Base-by-base conservation (phyloP, 2,113 vertebrate species). In the Toxostoma redivivum region DNA sequence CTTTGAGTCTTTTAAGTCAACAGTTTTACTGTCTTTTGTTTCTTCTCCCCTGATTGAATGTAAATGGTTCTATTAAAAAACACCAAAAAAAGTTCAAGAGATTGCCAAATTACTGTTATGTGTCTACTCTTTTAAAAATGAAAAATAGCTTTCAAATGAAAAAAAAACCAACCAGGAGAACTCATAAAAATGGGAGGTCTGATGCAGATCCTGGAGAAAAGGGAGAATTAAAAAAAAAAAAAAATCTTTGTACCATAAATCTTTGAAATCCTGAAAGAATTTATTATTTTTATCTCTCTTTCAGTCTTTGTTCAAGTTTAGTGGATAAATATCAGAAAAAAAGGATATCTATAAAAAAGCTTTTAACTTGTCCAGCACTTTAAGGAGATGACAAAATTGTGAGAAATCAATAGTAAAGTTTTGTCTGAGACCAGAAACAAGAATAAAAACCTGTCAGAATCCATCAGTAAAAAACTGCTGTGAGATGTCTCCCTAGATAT, bases 361-460 rank as follows among this genome's bases (percentile, higher is more conserved):
- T 94, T 94, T 94, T 82, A 86, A 80, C 31, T 86, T 62, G 42
- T 57, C 58, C 42, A 23, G 5, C 24, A 23, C 77, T 94, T 80
- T 48, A 60, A 76, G 30, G n/a, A 8, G 24, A 47, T 78, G 90
- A 89, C 67, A 93, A 60, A 91, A 60, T 86, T 56, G 62, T 65
- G 67, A 88, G 57, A 77, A 95, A 70, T 77, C 48, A 80, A 92
- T 42, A 61, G n/a, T 58, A 73, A 83, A 86, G 53, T 62, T 90
- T 90, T 92, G 73, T 85, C 66, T 77, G 64, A 65, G 45, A 72
- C 20, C 20, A 78, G 67, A 88, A 92, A 37, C 1, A 7, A 83
- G 76, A 95, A 77, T 57, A 88, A 92, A 95, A 88, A 81, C 47
- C 33, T 90, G 76, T 86, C n/a, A 80, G 62, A 90, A 83, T 28